Base-by-base conservation (phyloP, 92 coral and sea anemone species). In the Meandrina meandrites region DNA sequence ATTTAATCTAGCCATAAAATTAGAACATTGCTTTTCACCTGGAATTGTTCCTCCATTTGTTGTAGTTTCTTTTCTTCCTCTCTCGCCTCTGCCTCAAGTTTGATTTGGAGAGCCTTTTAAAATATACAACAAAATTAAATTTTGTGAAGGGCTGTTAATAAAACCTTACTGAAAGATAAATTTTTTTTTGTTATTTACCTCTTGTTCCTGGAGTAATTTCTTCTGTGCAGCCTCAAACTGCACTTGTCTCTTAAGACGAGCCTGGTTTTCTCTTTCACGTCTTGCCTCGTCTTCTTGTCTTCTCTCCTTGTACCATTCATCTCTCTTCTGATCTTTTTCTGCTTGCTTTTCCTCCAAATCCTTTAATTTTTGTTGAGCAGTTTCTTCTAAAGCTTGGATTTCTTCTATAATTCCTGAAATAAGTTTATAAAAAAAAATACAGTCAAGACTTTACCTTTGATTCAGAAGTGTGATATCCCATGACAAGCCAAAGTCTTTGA, bases 271-370 rank as follows among this genome's bases (percentile, higher is more conserved):
- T 67, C 76, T 85, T 71, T 82, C 81, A 36, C 51, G 72, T 81
- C 99, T 93, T 36, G 62, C 82, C 40, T 92, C 92, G 56, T 97
- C 98, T 71, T 97, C 91, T 75, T 51, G 83, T 76, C 89, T 95
- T 91, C 92, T 92, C 69, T 92, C 91, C 57, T 93, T 86, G 74
- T 92, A 95, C 82, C 86, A 72, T 50, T 76, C 82, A 42, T 81
- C 91, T 62, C 96, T 88, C 79, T 92, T 85, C 81, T 93, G 89
- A 31, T 79, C 89, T 81, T 93, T 95, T 6, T 37, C 53, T 16
- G 92, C 91, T 71, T 93, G 99, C 75, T 91, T 97, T 54, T 79
- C 84, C 76, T 93, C 97, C 13, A 97, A 89, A 51, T 97, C 98
- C 36, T 78, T 89, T 42, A 97, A 51, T 79, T 84, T 91, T 88